Evolutionary conservation across 2,888 invertebrate genomes (phyloP).

Genomic region (Rotaria macrura): DNA sequence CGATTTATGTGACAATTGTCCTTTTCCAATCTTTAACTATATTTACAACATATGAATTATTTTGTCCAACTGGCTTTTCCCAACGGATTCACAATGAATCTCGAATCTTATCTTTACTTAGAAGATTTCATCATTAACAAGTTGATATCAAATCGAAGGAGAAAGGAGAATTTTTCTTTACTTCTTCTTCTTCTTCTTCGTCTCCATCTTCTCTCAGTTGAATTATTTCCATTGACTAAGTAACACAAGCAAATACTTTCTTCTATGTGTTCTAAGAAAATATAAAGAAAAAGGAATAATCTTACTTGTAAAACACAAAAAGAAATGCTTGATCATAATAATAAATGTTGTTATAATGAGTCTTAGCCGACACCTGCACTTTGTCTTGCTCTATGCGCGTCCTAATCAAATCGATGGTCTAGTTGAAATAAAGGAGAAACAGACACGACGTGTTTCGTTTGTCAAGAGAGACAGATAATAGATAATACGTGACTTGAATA

Average conservation of each 20-base stretch:
- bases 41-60: too few relatives aligned
- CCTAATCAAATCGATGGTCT: slow-evolving; percentile 3
- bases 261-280: too few relatives aligned
- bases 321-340: background rate
- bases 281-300: background rate
- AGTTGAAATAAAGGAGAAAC: background rate
- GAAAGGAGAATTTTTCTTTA: too few relatives aligned
- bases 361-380: background rate
- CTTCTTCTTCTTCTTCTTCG: too few relatives aligned
- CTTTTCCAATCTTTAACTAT: background rate
- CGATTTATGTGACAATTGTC: background rate
- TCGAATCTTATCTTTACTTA: too few relatives aligned
- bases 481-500: slow-evolving; percentile 12
- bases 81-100: too few relatives aligned
- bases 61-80: too few relatives aligned
- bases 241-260: too few relatives aligned
- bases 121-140: too few relatives aligned
- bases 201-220: too few relatives aligned
- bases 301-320: background rate
- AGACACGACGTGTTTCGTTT: slow-evolving; percentile 15
- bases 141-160: too few relatives aligned
- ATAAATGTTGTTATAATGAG: background rate
- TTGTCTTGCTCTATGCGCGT: background rate
- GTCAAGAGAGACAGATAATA: background rate
- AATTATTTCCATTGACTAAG: too few relatives aligned